Percentiles rank a stretch among this genome's conserved stretches.
phyloP scores from a whole-genome alignment of 2,888 invertebrate species.

The Ormia ochracea region DNA sequence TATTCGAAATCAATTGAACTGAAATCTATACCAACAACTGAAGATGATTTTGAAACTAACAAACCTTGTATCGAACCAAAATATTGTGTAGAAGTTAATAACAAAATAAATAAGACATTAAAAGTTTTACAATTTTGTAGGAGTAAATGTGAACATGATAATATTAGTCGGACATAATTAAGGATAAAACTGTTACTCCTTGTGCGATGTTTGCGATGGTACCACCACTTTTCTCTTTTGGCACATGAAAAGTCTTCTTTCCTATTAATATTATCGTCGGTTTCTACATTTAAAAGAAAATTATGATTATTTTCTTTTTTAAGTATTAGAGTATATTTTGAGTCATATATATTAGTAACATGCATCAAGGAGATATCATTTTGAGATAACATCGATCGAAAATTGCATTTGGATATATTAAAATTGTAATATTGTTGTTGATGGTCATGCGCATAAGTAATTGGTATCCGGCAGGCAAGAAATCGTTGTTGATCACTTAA shows the following conservation, averaged over 20 bases:
- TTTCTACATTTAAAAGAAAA: background rate
- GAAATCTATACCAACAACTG: slow-evolving; percentile 29
- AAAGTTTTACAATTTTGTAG: slow-evolving; percentile 39
- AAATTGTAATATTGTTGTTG: background rate
- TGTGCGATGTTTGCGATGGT: slow-evolving; percentile 38
- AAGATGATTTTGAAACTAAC: slow-evolving; percentile 36
- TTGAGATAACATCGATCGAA: slow-evolving; percentile 32
- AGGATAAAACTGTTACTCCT: slow-evolving; percentile 9
- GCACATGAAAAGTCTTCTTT: slow-evolving; percentile 23
- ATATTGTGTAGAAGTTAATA: slow-evolving; percentile 58
- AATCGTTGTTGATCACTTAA: slow-evolving; percentile 1
- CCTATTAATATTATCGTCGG: background rate
- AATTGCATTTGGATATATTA: slow-evolving; percentile 6
- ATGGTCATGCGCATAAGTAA: background rate
- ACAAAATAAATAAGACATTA: slow-evolving; percentile 52
- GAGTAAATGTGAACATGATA: slow-evolving; percentile 26
- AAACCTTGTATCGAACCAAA: slow-evolving; percentile 37
- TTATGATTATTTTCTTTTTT: slow-evolving; percentile 1
- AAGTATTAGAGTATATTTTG: background rate
- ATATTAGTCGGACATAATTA: slow-evolving; percentile 21
- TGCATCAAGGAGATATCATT: slow-evolving; percentile 5
- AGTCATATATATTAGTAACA: background rate
- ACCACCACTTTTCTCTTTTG: slow-evolving; percentile 38
- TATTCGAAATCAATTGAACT: slow-evolving; percentile 37
- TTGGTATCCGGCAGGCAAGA: slow-evolving; percentile 8